Conservation (phyloP, 2,113 vertebrate genomes). For the Rhinichthys klamathensis region DNA sequence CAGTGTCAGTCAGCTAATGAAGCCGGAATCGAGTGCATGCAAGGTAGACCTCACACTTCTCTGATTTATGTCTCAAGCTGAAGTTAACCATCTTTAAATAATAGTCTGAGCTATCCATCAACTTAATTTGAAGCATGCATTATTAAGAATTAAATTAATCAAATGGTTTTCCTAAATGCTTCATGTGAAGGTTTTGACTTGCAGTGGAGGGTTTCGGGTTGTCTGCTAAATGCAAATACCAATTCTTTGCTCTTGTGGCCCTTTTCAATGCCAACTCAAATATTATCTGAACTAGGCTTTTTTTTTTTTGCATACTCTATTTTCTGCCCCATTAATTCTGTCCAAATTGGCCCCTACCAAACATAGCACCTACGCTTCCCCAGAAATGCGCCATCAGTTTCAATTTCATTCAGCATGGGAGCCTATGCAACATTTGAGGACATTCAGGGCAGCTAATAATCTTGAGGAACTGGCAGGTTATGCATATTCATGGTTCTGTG, state of each 20-base stretch:
- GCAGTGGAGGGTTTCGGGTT: not conserved
- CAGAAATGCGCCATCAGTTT: conserved; percentile 61
- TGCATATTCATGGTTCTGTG: conserved; percentile 29
- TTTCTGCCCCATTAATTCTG: conserved; percentile 56
- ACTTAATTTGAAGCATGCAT: not conserved
- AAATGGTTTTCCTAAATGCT: not conserved
- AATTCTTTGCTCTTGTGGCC: conserved; percentile 1
- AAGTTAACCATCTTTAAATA: not conserved
- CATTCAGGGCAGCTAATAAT: conserved; percentile 27
- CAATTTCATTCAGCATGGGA: conserved; percentile 59
- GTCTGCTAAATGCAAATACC: not conserved
- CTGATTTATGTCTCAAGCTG: not conserved
- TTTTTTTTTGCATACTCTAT: conserved; percentile 44
- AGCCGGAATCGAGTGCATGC: conserved; percentile 20
- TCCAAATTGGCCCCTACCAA: conserved; percentile 46
- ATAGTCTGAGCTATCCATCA: conserved; percentile 1
- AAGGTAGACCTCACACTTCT: not conserved
- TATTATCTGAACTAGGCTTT: conserved; percentile 19
- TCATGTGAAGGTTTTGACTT: not conserved
- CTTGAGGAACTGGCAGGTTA: conserved; percentile 24
- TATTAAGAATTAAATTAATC: not conserved
- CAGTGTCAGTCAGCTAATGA: conserved; percentile 48
- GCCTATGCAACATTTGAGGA: conserved; percentile 49
- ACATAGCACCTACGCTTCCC: conserved; percentile 53
- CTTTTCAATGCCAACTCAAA: conserved; percentile 3